Percentiles rank a stretch among this genome's conserved stretches.
Evolutionary conservation across 2,888 invertebrate genomes (phyloP).

Genomic region (Dryomyza anilis): DNA sequence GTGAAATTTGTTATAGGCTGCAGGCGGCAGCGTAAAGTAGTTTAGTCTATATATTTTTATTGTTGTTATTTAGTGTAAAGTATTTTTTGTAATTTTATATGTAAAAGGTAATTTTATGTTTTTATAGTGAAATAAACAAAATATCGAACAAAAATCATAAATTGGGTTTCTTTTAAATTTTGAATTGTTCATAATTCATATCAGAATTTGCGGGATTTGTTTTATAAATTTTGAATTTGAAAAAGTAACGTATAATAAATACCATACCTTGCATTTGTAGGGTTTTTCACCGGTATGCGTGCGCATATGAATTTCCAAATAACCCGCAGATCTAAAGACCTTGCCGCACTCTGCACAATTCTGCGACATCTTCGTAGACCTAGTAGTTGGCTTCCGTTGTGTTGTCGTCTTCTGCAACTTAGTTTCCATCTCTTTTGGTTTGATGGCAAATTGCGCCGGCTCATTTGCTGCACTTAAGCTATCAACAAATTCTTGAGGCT

Average conservation of each 20-base stretch:
- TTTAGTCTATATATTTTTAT: neutral
- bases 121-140: no score
- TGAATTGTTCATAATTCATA: no score
- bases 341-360: constrained; percentile 50
- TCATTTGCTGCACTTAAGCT: neutral
- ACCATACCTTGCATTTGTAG: constrained; percentile 48
- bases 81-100: neutral
- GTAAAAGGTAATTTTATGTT: neutral
- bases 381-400: neutral
- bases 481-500: no score
- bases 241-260: no score
- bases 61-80: neutral
- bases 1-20: neutral
- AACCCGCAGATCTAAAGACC: constrained; percentile 46
- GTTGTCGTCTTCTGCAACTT: no score
- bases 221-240: no score
- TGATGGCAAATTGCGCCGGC: neutral
- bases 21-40: no score
- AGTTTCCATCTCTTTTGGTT: neutral
- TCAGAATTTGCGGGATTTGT: no score
- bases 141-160: no score
- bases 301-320: constrained; percentile 48
- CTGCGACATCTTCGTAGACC: constrained; percentile 42
- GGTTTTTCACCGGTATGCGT: constrained; percentile 50
- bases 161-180: no score